These are phyloP conservation scores for Myotis pilosus DNA, from an alignment of 2,797 vertebrate species.

Conservation along the genomic window DNA sequence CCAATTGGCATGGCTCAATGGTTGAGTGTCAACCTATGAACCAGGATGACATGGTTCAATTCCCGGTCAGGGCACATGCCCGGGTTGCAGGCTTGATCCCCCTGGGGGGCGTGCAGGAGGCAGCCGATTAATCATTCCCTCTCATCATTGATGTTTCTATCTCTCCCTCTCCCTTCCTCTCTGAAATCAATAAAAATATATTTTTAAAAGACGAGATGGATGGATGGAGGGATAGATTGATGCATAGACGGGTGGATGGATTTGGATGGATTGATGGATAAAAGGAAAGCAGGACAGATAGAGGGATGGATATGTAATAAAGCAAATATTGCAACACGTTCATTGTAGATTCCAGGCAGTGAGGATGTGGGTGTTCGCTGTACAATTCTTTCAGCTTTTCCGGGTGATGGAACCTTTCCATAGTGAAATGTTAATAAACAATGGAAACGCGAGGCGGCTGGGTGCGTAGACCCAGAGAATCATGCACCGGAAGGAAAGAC, in stretches of 20 bases:
- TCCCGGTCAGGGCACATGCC: too few relatives aligned
- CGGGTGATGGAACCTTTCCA: not conserved
- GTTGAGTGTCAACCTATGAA: too few relatives aligned
- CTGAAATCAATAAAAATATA: not conserved
- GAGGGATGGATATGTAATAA: not conserved
- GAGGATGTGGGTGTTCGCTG: not conserved
- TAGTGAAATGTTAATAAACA: not conserved
- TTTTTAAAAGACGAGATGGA: not conserved
- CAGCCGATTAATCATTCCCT: too few relatives aligned
- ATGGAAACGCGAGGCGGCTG: not conserved
- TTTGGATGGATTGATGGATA: not conserved
- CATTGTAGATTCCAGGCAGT: not conserved
- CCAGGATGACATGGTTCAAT: too few relatives aligned
- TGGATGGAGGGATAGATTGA: not conserved
- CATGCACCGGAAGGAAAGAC: not conserved
- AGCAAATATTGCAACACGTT: not conserved
- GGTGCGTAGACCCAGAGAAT: not conserved
- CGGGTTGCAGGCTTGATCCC: too few relatives aligned
- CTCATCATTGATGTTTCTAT: too few relatives aligned
- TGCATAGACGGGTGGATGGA: not conserved
- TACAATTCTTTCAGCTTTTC: not conserved
- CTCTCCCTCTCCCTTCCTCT: too few relatives aligned
- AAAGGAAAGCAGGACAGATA: not conserved
- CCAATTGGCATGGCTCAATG: too few relatives aligned
- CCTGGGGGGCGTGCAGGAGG: too few relatives aligned